Conservation (phyloP, 2,113 vertebrate genomes). For the Opisthocomus hoazin region DNA sequence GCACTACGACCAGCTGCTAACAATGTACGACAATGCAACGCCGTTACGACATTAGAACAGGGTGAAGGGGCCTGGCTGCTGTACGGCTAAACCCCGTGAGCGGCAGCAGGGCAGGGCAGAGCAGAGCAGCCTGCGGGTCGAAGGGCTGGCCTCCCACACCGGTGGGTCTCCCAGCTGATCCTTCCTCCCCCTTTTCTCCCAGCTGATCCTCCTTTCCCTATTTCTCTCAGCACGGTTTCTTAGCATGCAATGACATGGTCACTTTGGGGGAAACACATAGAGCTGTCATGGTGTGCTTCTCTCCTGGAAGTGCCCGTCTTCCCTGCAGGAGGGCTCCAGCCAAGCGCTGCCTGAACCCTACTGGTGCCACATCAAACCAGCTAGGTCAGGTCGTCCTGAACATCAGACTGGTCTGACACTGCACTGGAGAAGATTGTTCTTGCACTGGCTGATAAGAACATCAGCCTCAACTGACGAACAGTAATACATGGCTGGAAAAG, state of each 20-base stretch:
- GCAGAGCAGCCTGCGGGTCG: not conserved
- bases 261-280: not conserved
- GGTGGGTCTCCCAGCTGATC: fast-evolving
- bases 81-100: not conserved
- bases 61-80: not conserved
- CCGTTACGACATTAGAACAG: not conserved
- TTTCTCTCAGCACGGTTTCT: not conserved
- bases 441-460: not conserved
- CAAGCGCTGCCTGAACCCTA: not conserved
- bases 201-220: not conserved
- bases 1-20: not conserved
- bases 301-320: not conserved
- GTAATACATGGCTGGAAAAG: not conserved
- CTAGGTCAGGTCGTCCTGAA: not conserved
- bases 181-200: not conserved
- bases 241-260: not conserved
- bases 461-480: not conserved
- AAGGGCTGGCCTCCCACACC: not conserved
- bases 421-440: not conserved
- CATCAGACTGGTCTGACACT: not conserved
- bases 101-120: not conserved
- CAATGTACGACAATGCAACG: not conserved
- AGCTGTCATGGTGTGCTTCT: too few species aligned
- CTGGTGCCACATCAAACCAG: not conserved
- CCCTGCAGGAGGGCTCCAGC: not conserved